phyloP scores from a whole-genome alignment of 2,113 vertebrate species.

The Nettapus auritus region DNA sequence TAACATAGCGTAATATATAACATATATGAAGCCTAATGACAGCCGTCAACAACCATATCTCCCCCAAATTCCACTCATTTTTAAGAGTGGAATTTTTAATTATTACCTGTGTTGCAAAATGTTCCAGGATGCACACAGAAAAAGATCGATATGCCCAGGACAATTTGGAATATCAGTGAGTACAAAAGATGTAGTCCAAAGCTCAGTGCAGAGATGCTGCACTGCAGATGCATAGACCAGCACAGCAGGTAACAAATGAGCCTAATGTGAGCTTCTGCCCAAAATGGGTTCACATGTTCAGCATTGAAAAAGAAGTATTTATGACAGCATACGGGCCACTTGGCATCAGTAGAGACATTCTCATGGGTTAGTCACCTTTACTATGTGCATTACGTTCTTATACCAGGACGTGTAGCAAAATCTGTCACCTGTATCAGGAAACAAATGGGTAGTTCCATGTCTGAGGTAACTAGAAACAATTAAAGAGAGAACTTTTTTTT shows the following conservation, averaged over 20 bases:
- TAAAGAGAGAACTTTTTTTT: background rate
- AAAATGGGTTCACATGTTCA: background rate
- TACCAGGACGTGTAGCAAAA: slow-evolving; percentile 19
- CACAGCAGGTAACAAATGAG: slow-evolving; percentile 39
- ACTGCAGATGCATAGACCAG: slow-evolving; percentile 32
- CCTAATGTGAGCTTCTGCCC: background rate
- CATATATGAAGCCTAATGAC: background rate
- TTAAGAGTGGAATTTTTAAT: background rate
- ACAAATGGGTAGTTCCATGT: background rate
- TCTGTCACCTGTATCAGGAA: slow-evolving; percentile 32
- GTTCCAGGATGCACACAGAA: background rate
- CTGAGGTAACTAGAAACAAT: slow-evolving; percentile 16
- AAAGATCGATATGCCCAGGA: background rate
- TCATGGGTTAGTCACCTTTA: slow-evolving; percentile 18
- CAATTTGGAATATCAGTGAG: background rate
- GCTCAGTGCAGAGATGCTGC: slow-evolving; percentile 8
- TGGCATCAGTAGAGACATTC: background rate
- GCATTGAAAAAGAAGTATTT: background rate
- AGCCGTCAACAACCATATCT: background rate
- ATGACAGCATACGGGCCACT: background rate
- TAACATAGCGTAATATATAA: background rate
- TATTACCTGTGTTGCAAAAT: background rate
- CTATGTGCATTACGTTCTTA: background rate
- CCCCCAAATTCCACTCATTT: background rate
- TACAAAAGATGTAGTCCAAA: background rate